phyloP scores from a whole-genome alignment of 92 coral and sea anemone genomes.

The Isaurus tuberculatus region DNA sequence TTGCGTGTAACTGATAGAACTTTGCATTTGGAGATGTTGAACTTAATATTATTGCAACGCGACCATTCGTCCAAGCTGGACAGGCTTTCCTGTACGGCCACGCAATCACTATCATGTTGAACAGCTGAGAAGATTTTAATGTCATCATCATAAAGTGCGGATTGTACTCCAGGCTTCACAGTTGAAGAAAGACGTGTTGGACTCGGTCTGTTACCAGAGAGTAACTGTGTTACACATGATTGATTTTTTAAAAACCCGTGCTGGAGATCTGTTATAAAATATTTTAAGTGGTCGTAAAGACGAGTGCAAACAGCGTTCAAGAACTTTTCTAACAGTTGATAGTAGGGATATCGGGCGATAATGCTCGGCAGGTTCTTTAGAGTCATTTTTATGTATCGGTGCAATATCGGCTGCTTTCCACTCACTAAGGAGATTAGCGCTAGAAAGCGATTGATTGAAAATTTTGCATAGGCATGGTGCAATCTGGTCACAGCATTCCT shows the following conservation, averaged over 20 bases:
- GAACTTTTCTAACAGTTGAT: conserved; percentile 28
- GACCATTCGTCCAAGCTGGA: conserved; percentile 26
- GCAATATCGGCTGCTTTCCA: conserved; percentile 53
- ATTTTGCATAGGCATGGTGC: conserved; percentile 55
- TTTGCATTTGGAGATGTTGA: conserved; percentile 34
- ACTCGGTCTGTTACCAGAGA: conserved; percentile 42
- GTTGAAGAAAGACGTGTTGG: conserved; percentile 53
- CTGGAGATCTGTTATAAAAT: conserved; percentile 19
- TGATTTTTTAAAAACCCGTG: conserved; percentile 34
- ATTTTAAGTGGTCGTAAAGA: conserved; percentile 13
- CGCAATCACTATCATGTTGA: conserved; percentile 4
- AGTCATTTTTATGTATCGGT: conserved; percentile 48
- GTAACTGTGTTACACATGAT: conserved; percentile 51
- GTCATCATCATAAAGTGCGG: conserved; percentile 49
- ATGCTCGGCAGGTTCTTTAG: conserved; percentile 53
- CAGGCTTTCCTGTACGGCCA: conserved; percentile 23
- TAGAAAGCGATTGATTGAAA: conserved; percentile 44
- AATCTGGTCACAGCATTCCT: conserved; percentile 57
- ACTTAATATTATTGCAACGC: conserved; percentile 22
- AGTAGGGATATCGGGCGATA: conserved; percentile 41
- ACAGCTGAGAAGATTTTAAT: conserved; percentile 19
- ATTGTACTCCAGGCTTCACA: conserved; percentile 16
- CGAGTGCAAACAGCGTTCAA: conserved; percentile 45
- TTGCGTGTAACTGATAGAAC: conserved; percentile 43
- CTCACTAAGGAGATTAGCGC: neutral